Evolutionary conservation across 2,113 vertebrate species (phyloP), one percentile per base, ranked within the genome.

Genomic region (Sardina pilchardus): DNA sequence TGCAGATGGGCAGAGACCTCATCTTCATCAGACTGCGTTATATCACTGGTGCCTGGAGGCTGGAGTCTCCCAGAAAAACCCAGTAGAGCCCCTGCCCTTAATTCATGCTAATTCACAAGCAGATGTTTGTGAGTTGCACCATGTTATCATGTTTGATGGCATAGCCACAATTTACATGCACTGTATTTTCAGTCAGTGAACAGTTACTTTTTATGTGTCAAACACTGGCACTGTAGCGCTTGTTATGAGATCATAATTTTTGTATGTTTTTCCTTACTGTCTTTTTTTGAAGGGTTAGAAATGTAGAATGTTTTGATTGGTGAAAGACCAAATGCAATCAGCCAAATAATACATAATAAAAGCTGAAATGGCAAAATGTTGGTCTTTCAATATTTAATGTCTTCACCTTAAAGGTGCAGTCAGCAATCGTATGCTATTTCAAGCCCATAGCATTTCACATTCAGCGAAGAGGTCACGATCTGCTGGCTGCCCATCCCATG

Each of bases 1-100:
- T 99, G 85, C 98, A 99, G 89, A 99, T 99, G 98, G 98, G 98
- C 88, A 95, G 86, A 82, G 98, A 99, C 92, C 96, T 99, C 81
- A 91, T 99, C 90, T 97, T 98, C 93, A 99, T 99, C 92, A 95
- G 97, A 87, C 94, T 99, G 84, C 96, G 97, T 81, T 99, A 99
- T 90, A 89, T 99, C 91, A 99, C 96, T 17, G 96, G 98, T 91
- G 98, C 96, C 93, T 99, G 98, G 98, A 97, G 88, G 87, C 93
- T 99, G 86, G 94, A 95, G 84, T 89, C 91, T 30, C 92, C 91
- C 47, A 90, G 91, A 14, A 99, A 99, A 94, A 92, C 89, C 86
- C 95, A 97, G 92, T 99, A 98, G 93, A 92, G 89, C 87, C 86
- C 45, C 90, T 90, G 82, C 88, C 82, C 84, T 88, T 85, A 86